Conservation (phyloP, 2,797 vertebrate genomes). For the Sebastolobus alascanus region DNA sequence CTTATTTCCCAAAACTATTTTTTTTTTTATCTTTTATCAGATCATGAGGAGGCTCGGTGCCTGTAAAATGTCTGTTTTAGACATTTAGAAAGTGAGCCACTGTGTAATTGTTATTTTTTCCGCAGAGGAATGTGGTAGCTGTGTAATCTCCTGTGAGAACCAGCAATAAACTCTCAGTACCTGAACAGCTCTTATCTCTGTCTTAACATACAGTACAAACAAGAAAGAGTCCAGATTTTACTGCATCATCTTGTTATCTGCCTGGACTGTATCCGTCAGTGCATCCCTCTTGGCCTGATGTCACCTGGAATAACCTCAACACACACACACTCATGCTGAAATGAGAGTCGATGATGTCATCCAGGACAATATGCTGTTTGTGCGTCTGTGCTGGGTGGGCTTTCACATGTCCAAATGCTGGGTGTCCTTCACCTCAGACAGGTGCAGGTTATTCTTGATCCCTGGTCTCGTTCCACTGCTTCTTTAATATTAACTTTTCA, state of each 20-base stretch:
- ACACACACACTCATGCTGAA: slow-evolving; percentile 39
- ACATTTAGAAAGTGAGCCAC: not conserved
- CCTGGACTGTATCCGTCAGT: slow-evolving; percentile 35
- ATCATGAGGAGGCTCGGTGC: not conserved
- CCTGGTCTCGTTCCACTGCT: slow-evolving; percentile 7
- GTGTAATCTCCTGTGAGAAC: slow-evolving; percentile 32
- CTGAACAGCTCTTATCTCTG: slow-evolving; percentile 9
- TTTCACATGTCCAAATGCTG: slow-evolving; percentile 23
- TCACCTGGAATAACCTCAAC: slow-evolving; percentile 56
- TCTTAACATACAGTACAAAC: not conserved
- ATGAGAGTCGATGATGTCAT: slow-evolving; percentile 58
- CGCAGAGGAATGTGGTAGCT: slow-evolving; percentile 14
- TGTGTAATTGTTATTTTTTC: slow-evolving; percentile 6
- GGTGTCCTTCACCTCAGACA: slow-evolving; percentile 29
- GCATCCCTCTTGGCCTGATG: slow-evolving; percentile 24
- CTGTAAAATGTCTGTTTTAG: slow-evolving; percentile 15
- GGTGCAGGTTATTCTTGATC: slow-evolving; percentile 15
- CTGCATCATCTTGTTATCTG: slow-evolving; percentile 27
- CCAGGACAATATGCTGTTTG: slow-evolving; percentile 58
- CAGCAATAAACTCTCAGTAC: slow-evolving; percentile 13
- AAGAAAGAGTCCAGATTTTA: slow-evolving; percentile 3
- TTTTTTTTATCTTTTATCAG: slow-evolving; percentile 19
- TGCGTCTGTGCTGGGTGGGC: slow-evolving; percentile 40
- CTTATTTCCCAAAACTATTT: not conserved
- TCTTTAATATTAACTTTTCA: not conserved